Evolutionary conservation across 2,888 invertebrate species (phyloP).

Genomic region (Cinara cedri): DNA sequence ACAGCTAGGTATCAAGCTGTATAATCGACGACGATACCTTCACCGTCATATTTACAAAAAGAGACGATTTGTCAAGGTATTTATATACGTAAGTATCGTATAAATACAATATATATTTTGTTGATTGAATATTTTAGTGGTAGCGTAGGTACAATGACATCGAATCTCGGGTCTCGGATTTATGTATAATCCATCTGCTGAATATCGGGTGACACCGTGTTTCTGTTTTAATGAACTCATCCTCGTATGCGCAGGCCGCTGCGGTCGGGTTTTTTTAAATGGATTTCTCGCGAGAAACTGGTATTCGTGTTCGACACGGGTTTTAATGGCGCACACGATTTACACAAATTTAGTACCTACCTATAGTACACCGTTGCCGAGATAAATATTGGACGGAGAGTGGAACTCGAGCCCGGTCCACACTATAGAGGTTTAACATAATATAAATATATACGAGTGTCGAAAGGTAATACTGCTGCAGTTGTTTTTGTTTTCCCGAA

Average conservation of each 20-base stretch:
- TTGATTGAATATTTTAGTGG: constrained; percentile 8
- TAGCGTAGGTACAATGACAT: neutral
- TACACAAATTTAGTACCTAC: constrained; percentile 16
- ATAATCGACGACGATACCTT: too few species aligned
- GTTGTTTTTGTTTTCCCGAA: neutral
- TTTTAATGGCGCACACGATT: constrained; percentile 53
- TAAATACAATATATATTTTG: too few species aligned
- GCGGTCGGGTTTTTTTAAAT: constrained; percentile 45
- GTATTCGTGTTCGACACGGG: constrained; percentile 52
- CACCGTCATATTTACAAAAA: too few species aligned
- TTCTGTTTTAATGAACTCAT: constrained; percentile 54
- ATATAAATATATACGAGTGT: too few species aligned
- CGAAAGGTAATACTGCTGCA: too few species aligned
- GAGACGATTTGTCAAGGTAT: neutral
- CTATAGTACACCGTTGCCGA: neutral
- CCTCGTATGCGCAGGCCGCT: constrained; percentile 21
- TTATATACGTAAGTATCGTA: too few species aligned
- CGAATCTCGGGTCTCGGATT: constrained; percentile 16
- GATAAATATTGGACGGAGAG: too few species aligned
- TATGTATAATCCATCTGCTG: constrained; percentile 7
- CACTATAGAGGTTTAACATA: too few species aligned
- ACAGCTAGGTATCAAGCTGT: too few species aligned
- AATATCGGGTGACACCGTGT: constrained; percentile 34
- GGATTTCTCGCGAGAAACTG: constrained; percentile 49
- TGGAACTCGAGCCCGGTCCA: too few species aligned